Conservation (phyloP, 2,888 invertebrate species). For the Ashinkailepas kermadecensis region DNA sequence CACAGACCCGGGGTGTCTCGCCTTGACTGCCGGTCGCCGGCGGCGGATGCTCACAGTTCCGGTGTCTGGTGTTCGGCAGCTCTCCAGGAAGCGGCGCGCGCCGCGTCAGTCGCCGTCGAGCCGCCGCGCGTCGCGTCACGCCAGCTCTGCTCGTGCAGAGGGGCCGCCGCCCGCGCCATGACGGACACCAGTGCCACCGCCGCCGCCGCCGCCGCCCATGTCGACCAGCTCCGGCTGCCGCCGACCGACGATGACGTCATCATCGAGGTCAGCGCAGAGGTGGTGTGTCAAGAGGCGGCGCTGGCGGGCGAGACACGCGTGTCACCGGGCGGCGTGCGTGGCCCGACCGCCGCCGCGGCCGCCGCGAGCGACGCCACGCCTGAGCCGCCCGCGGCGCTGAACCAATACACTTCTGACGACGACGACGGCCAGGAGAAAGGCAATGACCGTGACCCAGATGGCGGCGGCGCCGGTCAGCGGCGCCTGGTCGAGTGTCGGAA, state of each 20-base stretch:
- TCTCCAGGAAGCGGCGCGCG: conserved; percentile 2
- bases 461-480: conserved; percentile 29
- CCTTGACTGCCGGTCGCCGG: too few relatives aligned
- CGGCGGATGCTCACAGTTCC: too few relatives aligned
- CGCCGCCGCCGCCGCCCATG: not conserved
- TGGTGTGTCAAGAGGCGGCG: too few relatives aligned
- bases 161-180: conserved; percentile 2
- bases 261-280: too few relatives aligned
- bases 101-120: not conserved
- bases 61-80: too few relatives aligned
- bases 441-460: conserved; percentile 38
- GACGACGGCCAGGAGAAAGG: conserved; percentile 41
- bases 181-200: conserved; percentile 19
- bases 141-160: conserved; percentile 26
- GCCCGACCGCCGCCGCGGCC: not conserved
- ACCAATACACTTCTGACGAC: conserved; percentile 38
- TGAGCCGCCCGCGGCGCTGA: conserved; percentile 26
- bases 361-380: conserved; percentile 21
- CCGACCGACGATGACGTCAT: too few relatives aligned
- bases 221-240: too few relatives aligned
- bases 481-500: conserved; percentile 26
- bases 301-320: too few relatives aligned
- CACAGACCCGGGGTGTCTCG: too few relatives aligned
- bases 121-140: conserved; percentile 25
- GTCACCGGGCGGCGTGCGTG: too few relatives aligned